These are phyloP conservation scores for Sebastes hopkinsi DNA, from an alignment of 2,797 vertebrate species.

Conservation along the genomic window DNA sequence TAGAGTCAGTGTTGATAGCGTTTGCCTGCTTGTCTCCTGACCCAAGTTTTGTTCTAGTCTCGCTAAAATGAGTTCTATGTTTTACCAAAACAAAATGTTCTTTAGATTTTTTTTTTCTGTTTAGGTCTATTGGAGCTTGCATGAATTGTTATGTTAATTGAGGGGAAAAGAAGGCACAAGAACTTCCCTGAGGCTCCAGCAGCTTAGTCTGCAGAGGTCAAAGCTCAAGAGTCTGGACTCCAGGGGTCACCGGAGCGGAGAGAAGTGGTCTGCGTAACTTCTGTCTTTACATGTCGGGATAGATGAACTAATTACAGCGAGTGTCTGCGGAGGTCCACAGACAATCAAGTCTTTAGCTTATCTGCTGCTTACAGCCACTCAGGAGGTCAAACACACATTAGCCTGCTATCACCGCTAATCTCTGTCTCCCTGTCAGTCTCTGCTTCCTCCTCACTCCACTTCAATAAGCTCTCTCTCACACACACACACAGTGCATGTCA, in stretches of 20 bases:
- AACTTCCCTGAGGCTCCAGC: background rate
- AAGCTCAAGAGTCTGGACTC: constrained; percentile 37
- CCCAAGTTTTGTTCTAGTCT: background rate
- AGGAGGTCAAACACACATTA: constrained; percentile 74
- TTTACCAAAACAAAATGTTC: background rate
- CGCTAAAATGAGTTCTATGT: background rate
- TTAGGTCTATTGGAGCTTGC: background rate
- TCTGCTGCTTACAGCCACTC: constrained; percentile 69
- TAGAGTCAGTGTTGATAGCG: constrained; percentile 13
- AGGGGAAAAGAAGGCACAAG: background rate
- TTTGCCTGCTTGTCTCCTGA: constrained; percentile 19
- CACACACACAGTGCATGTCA: background rate
- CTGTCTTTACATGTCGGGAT: constrained; percentile 59
- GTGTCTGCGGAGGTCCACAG: constrained; percentile 55
- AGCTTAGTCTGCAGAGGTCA: constrained; percentile 36
- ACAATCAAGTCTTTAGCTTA: constrained; percentile 74
- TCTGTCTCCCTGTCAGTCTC: constrained; percentile 60
- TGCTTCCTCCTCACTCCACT: constrained; percentile 29
- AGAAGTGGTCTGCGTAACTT: constrained; percentile 39
- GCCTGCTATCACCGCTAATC: constrained; percentile 65
- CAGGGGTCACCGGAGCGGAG: constrained; percentile 22
- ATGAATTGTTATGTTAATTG: background rate
- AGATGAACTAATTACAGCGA: constrained; percentile 73
- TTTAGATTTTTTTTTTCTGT: background rate
- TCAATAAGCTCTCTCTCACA: background rate